These are phyloP conservation scores for Syngnathus scovelli DNA, from an alignment of 2,113 vertebrate species.

Conservation along the genomic window DNA sequence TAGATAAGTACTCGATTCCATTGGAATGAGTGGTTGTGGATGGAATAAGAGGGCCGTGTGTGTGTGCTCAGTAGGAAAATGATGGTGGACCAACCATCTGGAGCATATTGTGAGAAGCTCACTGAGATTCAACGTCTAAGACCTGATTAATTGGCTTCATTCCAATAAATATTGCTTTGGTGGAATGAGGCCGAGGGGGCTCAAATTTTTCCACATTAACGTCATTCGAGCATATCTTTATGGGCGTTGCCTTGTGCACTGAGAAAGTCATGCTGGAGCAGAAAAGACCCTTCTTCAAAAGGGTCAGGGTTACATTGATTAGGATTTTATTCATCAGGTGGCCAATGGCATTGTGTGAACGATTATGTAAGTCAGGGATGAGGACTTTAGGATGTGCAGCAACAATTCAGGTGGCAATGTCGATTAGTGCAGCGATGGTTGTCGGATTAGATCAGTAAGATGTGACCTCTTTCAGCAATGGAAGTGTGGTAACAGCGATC, in stretches of 20 bases:
- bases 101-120: neutral
- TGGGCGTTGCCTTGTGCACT: neutral
- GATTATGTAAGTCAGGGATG: neutral
- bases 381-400: neutral
- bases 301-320: neutral
- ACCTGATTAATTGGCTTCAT: neutral
- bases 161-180: neutral
- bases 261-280: neutral
- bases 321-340: neutral
- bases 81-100: neutral
- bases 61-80: neutral
- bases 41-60: slow-evolving; percentile 1
- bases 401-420: neutral
- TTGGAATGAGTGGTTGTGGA: neutral
- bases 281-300: neutral
- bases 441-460: slow-evolving; percentile 6
- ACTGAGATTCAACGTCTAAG: neutral
- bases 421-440: neutral
- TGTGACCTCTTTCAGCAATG: neutral
- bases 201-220: neutral
- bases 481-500: slow-evolving; percentile 2
- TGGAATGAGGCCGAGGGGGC: neutral
- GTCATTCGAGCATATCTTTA: neutral
- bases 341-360: neutral
- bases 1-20: neutral